Evolutionary conservation across 2,113 vertebrate genomes (phyloP).

Genomic region (Erythrolamprus reginae): DNA sequence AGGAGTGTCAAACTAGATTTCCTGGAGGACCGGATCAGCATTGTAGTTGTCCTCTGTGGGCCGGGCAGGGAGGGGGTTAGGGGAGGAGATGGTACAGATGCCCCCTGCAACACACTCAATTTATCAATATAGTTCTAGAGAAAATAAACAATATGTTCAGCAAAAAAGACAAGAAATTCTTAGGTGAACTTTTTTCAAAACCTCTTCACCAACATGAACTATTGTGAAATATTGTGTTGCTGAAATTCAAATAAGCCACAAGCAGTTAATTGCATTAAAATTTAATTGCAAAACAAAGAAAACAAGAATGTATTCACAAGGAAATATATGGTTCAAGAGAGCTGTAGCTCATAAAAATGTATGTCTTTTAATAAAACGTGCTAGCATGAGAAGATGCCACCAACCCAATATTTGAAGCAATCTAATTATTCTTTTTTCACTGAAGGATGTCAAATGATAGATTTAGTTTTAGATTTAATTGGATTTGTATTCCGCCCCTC

Average conservation of each 20-base stretch:
- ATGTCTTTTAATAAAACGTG: neutral
- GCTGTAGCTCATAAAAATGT: neutral
- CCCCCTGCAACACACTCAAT: no score
- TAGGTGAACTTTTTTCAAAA: neutral
- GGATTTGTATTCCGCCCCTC: no score
- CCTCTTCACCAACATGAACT: neutral
- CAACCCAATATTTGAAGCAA: neutral
- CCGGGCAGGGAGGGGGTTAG: no score
- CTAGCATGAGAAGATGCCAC: neutral
- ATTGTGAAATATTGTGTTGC: neutral
- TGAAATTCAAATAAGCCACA: neutral
- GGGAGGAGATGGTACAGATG: no score
- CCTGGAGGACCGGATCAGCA: no score
- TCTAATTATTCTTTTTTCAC: neutral
- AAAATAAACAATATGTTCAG: neutral
- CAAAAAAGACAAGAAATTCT: neutral
- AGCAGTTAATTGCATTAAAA: neutral
- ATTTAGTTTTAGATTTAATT: no score
- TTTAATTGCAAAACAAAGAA: neutral
- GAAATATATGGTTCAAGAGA: neutral
- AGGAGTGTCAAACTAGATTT: no score
- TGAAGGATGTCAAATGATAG: neutral
- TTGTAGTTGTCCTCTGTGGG: no score
- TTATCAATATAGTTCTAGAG: neutral
- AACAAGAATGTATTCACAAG: neutral